These are phyloP conservation scores for Seriola quinqueradiata DNA, from an alignment of 2,113 vertebrate species.

Conservation along the genomic window DNA sequence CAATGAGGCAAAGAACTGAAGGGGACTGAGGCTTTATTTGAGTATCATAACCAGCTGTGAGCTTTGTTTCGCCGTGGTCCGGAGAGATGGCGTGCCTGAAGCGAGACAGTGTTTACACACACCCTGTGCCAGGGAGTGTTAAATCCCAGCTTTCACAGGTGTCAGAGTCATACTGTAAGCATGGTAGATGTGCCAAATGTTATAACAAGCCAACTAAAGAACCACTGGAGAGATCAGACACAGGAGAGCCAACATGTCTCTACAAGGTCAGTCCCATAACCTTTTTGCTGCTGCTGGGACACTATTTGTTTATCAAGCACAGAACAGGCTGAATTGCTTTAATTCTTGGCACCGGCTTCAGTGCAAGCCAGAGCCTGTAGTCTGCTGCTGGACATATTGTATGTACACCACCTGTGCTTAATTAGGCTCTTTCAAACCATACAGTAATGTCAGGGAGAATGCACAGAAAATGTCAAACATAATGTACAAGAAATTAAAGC, in stretches of 20 bases:
- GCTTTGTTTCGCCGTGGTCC: constrained; percentile 34
- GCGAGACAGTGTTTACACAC: constrained; percentile 42
- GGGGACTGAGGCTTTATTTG: constrained; percentile 5
- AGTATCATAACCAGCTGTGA: constrained; percentile 17
- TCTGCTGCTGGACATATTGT: constrained; percentile 67
- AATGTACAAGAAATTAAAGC: not conserved
- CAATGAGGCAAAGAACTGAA: constrained; percentile 1
- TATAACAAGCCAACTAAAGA: constrained; percentile 60
- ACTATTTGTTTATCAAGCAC: constrained; percentile 67
- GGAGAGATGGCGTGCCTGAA: constrained; percentile 42
- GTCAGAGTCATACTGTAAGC: constrained; percentile 63
- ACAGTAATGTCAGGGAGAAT: constrained; percentile 6
- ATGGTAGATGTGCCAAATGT: constrained; percentile 61
- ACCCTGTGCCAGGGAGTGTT: constrained; percentile 55
- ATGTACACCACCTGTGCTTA: constrained; percentile 65
- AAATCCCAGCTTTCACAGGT: constrained; percentile 65
- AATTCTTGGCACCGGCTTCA: constrained; percentile 67
- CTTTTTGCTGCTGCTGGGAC: constrained; percentile 36
- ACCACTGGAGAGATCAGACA: constrained; percentile 56
- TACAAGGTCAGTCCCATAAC: constrained; percentile 74
- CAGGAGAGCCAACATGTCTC: constrained; percentile 76
- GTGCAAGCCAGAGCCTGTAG: constrained; percentile 77
- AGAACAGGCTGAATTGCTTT: constrained; percentile 72
- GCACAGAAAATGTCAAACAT: constrained; percentile 33
- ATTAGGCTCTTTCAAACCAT: constrained; percentile 39